Percentiles rank a stretch among this genome's conserved stretches.
Conservation (phyloP, 2,797 vertebrate genomes). For the Otolemur crassicaudatus region DNA sequence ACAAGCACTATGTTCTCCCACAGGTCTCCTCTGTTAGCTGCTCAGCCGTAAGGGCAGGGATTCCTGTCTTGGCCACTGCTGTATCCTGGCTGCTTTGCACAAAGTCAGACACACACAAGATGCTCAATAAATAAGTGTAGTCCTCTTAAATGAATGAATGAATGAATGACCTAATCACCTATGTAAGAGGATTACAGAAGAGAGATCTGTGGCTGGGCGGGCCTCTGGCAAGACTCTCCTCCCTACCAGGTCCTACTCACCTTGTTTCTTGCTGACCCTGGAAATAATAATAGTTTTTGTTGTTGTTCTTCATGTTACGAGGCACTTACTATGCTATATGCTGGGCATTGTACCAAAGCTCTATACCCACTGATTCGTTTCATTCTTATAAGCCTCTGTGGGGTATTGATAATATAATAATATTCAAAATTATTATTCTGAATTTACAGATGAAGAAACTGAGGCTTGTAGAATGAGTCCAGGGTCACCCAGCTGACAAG, state of each 20-base stretch:
- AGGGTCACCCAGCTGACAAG: neutral
- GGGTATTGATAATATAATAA: no score
- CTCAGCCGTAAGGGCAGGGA: neutral
- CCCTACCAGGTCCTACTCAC: neutral
- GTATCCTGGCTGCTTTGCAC: neutral
- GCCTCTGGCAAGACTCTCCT: neutral
- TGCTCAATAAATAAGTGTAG: neutral
- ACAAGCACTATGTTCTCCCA: no score
- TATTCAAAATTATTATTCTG: no score
- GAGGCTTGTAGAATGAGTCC: neutral
- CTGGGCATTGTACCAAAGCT: neutral
- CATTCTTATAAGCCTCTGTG: neutral
- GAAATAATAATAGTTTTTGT: no score
- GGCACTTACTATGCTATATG: no score
- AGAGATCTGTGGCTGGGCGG: fast-evolving
- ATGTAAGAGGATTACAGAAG: neutral
- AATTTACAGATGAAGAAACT: neutral
- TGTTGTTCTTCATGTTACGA: no score
- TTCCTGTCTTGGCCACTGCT: no score
- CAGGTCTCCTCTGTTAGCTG: neutral
- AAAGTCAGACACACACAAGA: neutral
- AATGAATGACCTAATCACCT: neutral
- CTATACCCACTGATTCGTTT: fast-evolving
- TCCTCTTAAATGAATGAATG: no score
- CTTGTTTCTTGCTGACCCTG: neutral